Base-by-base conservation (phyloP, 2,797 vertebrate species). In the Rhinoraja longicauda region DNA sequence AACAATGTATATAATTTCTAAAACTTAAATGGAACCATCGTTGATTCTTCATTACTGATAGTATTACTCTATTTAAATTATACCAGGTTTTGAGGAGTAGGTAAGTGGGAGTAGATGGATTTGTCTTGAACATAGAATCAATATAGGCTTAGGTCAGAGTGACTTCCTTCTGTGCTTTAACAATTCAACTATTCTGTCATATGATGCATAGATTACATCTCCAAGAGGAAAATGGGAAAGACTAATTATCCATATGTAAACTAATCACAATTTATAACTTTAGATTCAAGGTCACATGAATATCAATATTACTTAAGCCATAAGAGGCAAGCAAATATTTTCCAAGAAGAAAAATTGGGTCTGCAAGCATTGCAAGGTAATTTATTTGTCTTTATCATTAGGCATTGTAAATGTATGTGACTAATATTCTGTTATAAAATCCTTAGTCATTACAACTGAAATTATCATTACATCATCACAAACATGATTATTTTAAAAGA, bases 401-500 rank as follows among this genome's bases (percentile, higher is more conserved):
- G 19, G 78, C 26, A 62, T n/a, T 26, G 29, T 26, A 9, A 59
- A 53, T 21, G 2, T 57, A 62, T 29, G 82, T 86, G 36, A 4
- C 57, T n/a, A 86, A 62, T 57, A 62, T 8, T 62, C 45, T 57
- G 81, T 24, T 59, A 84, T 4, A 84, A 59, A 84, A 59, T 84
- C 9, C 24, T 84, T 84, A 13, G 12, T 57, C 53, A 59, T 45
- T 59, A 45, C 15, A 59, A 59, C 79, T 59, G 57, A 86, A 86
- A 57, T n/a, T 62, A 15, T 53, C 21, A 84, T 57, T 24, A 84
- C 57, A 84, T n/a, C 29, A 59, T 86, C 26, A n/a, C 26, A 86
- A 13, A 86, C 82, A 53, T 62, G 53, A 86, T 86, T 86, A n/a
- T 59, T n/a, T n/a, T n/a, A 86, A 86, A 86, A 62, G 1, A 72